Conservation (phyloP, 2,113 vertebrate genomes). For the Chlamydotis undulata region DNA sequence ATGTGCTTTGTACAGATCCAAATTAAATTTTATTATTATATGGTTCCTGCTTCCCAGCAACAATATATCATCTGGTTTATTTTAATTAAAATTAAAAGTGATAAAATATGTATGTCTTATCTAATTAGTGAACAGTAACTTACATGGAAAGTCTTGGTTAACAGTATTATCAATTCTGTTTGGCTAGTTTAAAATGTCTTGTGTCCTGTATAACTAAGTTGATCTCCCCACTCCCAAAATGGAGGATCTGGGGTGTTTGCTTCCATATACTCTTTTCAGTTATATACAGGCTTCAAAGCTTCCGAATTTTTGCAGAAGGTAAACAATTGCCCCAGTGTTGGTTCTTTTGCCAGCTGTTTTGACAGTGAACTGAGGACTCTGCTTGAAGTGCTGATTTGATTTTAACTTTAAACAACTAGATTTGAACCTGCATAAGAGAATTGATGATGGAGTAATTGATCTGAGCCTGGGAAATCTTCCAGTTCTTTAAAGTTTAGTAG, state of each 20-base stretch:
- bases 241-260: neutral
- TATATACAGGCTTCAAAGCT: neutral
- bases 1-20: neutral
- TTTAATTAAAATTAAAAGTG: neutral
- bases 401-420: neutral
- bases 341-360: neutral
- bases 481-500: neutral
- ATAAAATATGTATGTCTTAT: neutral
- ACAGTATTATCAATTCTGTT: neutral
- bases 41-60: neutral
- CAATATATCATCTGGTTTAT: neutral
- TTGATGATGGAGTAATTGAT: neutral
- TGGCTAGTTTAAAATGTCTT: neutral
- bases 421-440: neutral
- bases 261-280: neutral
- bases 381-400: neutral
- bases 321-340: neutral
- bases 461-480: neutral
- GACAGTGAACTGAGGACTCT: neutral
- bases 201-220: neutral
- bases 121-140: neutral
- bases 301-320: neutral
- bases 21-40: neutral
- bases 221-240: neutral
- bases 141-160: neutral